These are phyloP conservation scores for Leistus spinibarbis DNA, from an alignment of 2,888 invertebrate species.

Conservation along the genomic window DNA sequence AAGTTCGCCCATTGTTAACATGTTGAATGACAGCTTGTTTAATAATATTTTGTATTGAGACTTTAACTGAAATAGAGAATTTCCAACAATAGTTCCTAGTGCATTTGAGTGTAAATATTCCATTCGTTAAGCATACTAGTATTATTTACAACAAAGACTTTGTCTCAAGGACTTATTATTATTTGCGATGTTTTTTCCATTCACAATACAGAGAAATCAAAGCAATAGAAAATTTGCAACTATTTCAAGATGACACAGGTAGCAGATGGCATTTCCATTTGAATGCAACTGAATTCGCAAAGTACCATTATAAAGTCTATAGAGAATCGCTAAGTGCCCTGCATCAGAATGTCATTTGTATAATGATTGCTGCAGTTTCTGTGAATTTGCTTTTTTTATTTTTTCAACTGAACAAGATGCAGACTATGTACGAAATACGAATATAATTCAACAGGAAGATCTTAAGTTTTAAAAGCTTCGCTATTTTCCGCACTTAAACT, in stretches of 20 bases:
- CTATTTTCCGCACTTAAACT: not conserved
- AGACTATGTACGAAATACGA: not conserved
- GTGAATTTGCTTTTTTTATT: not conserved
- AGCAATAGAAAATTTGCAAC: not conserved
- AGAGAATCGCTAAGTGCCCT: constrained; percentile 28
- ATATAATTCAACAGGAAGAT: constrained; percentile 8
- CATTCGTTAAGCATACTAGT: not conserved
- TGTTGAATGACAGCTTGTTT: too few relatives aligned
- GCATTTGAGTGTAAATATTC: not conserved
- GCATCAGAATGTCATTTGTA: constrained; percentile 39
- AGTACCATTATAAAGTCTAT: constrained; percentile 27
- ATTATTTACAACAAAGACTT: constrained; percentile 10
- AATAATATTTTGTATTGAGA: too few relatives aligned
- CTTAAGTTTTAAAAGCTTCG: constrained; percentile 13
- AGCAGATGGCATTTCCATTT: not conserved
- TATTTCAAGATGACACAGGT: not conserved
- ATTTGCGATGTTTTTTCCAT: not conserved
- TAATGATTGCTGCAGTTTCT: constrained; percentile 32
- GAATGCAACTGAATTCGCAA: not conserved
- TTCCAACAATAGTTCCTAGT: not conserved
- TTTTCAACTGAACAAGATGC: not conserved
- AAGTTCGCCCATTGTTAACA: too few relatives aligned
- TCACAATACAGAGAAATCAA: not conserved
- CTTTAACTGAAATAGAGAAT: too few relatives aligned
- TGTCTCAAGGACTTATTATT: not conserved